These are phyloP conservation scores for Glomeris marginata DNA, from an alignment of 2,888 invertebrate species.

Conservation along the genomic window DNA sequence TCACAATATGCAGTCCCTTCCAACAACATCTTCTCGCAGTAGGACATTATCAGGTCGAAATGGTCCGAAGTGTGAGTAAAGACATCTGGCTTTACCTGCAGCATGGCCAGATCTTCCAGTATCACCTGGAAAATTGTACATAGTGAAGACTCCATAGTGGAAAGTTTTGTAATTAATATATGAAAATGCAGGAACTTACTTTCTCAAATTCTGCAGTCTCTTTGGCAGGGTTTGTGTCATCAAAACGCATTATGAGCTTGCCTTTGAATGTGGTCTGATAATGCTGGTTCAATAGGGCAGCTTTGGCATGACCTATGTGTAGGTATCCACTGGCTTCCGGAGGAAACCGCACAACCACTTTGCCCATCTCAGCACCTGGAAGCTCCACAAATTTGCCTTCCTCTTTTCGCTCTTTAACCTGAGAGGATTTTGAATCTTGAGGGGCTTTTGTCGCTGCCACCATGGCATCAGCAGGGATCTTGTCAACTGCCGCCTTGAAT, in stretches of 20 bases:
- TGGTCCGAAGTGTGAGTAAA: constrained; percentile 95
- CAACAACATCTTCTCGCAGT: constrained; percentile 73
- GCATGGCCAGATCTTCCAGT: constrained; percentile 74
- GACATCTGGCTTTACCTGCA: constrained; percentile 79
- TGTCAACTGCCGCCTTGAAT: constrained; percentile 20
- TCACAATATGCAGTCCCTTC: constrained; percentile 92
- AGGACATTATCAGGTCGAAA: constrained; percentile 77
- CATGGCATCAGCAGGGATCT: constrained; percentile 2
- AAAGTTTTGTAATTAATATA: not conserved
- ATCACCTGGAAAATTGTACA: constrained; percentile 42
- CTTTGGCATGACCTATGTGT: constrained; percentile 98
- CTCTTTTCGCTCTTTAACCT: constrained; percentile 40
- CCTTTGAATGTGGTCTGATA: constrained; percentile 88
- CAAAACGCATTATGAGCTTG: constrained; percentile 93
- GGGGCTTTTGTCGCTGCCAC: not conserved
- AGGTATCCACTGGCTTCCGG: constrained; percentile 97
- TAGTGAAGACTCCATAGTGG: too few relatives aligned
- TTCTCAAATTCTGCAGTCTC: constrained; percentile 94
- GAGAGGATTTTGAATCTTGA: not conserved
- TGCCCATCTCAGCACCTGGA: constrained; percentile 91
- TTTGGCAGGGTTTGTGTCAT: constrained; percentile 99
- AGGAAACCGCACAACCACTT: constrained; percentile 97
- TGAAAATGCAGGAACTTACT: constrained; percentile 38
- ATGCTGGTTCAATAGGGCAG: constrained; percentile 93
- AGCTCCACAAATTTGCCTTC: constrained; percentile 95